Percentiles rank a stretch among this genome's conserved stretches.
These are phyloP conservation scores for Acleris emargana DNA, from an alignment of 2,888 invertebrate genomes.

Conservation along the genomic window DNA sequence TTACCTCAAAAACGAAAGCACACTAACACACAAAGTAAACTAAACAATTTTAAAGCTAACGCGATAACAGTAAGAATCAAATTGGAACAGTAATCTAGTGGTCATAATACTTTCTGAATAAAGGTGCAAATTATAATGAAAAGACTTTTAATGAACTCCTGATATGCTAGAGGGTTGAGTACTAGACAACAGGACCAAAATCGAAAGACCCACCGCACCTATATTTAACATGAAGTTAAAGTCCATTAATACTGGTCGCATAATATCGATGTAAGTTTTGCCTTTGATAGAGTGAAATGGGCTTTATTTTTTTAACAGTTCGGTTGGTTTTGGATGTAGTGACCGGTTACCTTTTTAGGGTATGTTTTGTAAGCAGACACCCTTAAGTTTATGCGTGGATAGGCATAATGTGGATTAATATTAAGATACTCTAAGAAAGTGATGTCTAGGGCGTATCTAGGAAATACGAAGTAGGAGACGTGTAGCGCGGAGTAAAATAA, in stretches of 20 bases:
- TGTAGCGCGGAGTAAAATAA: too few species aligned
- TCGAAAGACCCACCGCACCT: slow-evolving; percentile 40
- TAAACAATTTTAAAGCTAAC: neutral
- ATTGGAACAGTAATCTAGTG: too few species aligned
- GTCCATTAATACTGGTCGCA: slow-evolving; percentile 43
- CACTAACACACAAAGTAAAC: neutral
- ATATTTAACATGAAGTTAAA: slow-evolving; percentile 29
- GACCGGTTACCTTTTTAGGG: slow-evolving; percentile 20
- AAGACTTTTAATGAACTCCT: slow-evolving; percentile 68
- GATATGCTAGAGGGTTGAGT: slow-evolving; percentile 52
- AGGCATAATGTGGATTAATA: slow-evolving; percentile 39
- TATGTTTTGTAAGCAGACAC: slow-evolving; percentile 38
- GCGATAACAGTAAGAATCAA: neutral
- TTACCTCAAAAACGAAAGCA: slow-evolving; percentile 29
- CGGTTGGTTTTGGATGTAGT: neutral
- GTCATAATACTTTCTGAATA: slow-evolving; percentile 11
- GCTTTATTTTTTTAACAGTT: slow-evolving; percentile 24
- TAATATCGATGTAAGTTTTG: slow-evolving; percentile 41
- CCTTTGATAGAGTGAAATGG: slow-evolving; percentile 1
- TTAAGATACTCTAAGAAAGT: slow-evolving; percentile 21
- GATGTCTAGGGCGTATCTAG: neutral
- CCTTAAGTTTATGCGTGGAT: slow-evolving; percentile 43
- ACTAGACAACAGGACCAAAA: slow-evolving; percentile 46
- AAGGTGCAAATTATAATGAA: slow-evolving; percentile 49
- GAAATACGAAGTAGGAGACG: too few species aligned